These are phyloP conservation scores for Centrocercus urophasianus DNA, from an alignment of 2,113 vertebrate species.

Conservation along the genomic window DNA sequence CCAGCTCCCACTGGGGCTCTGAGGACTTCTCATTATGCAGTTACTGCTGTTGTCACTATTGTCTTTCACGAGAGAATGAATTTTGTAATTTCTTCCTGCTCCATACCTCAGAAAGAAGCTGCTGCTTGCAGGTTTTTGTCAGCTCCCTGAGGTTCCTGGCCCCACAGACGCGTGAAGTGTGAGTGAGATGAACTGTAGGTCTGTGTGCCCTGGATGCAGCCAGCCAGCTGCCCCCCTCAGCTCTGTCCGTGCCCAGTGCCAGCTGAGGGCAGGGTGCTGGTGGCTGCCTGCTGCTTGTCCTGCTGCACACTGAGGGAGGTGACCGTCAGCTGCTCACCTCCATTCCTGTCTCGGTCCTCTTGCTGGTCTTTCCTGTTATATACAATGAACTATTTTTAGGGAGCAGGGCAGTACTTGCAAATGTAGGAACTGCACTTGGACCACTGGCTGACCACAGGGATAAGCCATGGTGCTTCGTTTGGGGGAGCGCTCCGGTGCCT, in stretches of 20 bases:
- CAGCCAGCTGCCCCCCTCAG: neutral
- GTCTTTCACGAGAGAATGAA: neutral
- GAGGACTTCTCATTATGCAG: neutral
- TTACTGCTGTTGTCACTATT: neutral
- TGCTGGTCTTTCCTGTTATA: neutral
- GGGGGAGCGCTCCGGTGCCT: neutral
- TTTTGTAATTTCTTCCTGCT: neutral
- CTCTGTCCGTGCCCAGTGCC: neutral
- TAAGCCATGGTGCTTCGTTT: neutral
- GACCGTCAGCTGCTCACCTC: accelerated
- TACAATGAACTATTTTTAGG: neutral
- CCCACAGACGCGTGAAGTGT: neutral
- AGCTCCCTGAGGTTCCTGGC: neutral
- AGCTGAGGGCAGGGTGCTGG: neutral
- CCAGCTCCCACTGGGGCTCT: neutral
- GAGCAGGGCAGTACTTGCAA: neutral
- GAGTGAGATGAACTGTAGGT: neutral
- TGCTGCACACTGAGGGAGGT: neutral
- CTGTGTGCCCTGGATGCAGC: neutral
- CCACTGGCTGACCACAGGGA: neutral
- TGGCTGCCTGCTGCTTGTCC: neutral
- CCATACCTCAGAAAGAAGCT: neutral
- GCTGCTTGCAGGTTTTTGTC: neutral
- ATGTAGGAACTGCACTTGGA: neutral
- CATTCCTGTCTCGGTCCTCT: neutral